phyloP scores from a whole-genome alignment of 35 echinoderm and acorn worm species.

The Diadema setosum region DNA sequence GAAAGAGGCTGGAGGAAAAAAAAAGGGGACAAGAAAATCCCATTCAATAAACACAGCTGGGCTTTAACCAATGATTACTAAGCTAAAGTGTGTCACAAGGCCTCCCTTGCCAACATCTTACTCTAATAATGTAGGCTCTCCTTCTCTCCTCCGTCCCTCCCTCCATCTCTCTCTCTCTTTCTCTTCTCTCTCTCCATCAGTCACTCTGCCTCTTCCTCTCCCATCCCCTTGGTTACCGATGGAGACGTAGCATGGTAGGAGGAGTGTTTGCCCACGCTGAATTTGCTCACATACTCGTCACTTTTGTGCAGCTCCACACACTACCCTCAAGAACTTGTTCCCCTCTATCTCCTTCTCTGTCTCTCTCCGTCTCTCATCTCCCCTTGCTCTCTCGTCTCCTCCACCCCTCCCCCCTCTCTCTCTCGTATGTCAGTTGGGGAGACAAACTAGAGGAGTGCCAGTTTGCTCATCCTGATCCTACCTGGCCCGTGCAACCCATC shows the following conservation, averaged over 20 bases:
- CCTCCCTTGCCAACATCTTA: not conserved
- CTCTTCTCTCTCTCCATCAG: not conserved
- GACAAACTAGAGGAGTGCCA: no score
- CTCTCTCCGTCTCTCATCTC: not conserved
- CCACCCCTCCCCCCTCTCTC: not conserved
- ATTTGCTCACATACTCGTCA: slow-evolving; percentile 16
- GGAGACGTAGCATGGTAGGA: not conserved
- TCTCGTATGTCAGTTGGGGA: no score
- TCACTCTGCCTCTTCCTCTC: not conserved
- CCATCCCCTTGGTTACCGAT: no score
- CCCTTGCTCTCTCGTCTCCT: not conserved
- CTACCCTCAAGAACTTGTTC: not conserved
- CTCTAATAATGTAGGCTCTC: slow-evolving; percentile 18
- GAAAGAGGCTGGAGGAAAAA: not conserved
- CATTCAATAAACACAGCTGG: slow-evolving; percentile 26
- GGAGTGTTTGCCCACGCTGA: slow-evolving; percentile 4
- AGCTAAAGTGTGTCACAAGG: slow-evolving; percentile 6
- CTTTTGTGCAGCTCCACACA: not conserved
- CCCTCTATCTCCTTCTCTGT: not conserved
- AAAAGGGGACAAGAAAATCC: not conserved
- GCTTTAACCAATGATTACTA: slow-evolving; percentile 18
- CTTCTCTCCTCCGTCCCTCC: not conserved
- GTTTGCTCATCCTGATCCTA: no score
- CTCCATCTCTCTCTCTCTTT: not conserved
- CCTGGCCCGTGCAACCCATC: no score